A percentile compares a stretch with the other conserved stretches of the same genome.
Evolutionary conservation across 2,888 invertebrate genomes (phyloP).

Genomic region (Spodoptera exigua): DNA sequence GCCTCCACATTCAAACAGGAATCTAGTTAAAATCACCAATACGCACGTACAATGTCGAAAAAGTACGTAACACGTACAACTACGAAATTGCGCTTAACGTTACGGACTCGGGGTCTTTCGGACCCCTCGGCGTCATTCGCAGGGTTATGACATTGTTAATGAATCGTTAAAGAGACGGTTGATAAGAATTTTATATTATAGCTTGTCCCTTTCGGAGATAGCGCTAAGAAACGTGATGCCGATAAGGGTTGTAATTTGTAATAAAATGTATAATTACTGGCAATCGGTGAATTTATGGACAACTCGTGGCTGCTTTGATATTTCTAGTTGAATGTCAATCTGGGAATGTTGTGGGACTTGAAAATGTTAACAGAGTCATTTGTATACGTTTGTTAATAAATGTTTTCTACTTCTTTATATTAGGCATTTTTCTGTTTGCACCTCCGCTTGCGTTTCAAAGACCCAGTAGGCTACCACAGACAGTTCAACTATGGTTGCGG

Average conservation of each 20-base stretch:
- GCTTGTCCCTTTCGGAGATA: constrained; percentile 36
- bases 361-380: too few relatives aligned
- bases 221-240: constrained; percentile 43
- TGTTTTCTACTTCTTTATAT: too few relatives aligned
- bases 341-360: too few relatives aligned
- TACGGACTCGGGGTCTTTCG: constrained; percentile 47
- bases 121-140: constrained; percentile 52
- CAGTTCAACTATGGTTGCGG: too few relatives aligned
- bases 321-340: not conserved
- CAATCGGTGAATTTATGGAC: constrained; percentile 19
- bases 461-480: too few relatives aligned
- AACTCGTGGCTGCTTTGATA: not conserved
- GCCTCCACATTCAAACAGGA: constrained; percentile 32
- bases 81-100: constrained; percentile 52
- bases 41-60: constrained; percentile 41
- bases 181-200: constrained; percentile 56
- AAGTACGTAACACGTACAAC: constrained; percentile 48
- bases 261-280: constrained; percentile 39
- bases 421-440: too few relatives aligned
- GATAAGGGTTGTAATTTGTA: constrained; percentile 36
- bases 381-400: too few relatives aligned
- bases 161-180: constrained; percentile 55
- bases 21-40: constrained; percentile 35
- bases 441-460: too few relatives aligned
- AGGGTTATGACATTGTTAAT: constrained; percentile 61